Base-by-base conservation (phyloP, 2,113 vertebrate genomes). In the Equus przewalskii region DNA sequence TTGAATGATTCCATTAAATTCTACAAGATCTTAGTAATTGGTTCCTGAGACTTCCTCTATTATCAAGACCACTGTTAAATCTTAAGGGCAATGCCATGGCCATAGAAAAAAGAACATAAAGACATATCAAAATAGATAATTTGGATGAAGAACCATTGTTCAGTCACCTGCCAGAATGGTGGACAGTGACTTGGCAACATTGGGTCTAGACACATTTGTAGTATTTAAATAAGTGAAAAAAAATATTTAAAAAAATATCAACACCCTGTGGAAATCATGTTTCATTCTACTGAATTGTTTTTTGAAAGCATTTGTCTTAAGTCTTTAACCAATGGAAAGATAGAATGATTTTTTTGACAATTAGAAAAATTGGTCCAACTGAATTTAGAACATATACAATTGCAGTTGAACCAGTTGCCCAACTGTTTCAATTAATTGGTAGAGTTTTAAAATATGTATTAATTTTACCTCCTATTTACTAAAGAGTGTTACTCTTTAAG, bases 1-100 rank as follows among this genome's bases (percentile, higher is more conserved):
- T 80, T 80, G 69, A 94, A 95, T 95, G 75, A 85, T 75, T 89
- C 51, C 73, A 46, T 95, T 89, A 86, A 95, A 93, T 91, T 94
- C 56, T 93, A 33, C 16, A 97, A 83, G 54, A 76, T 79, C 81
- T 79, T 83, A 76, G 28, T 95, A 26, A 84, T 88, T 91, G 56
- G 49, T 81, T 95, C 93, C 69, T 36, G 51, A 33, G 6, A 83
- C 84, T 83, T 90, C 1, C n/a, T 0, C 13, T 33, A 44, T 80
- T 92, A 85, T 88, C 41, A 85, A 92, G 75, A 93, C 41, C 24
- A 75, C 67, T 67, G 7, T 72, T 87, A 94, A 87, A 87, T 91
- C 21, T 79, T 89, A 95, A 67, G 24, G 46, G 58, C 24, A 97
- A 49, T 73, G 30, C 4, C 11, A n/a, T 22, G 6, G 62, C 28